phyloP scores from a whole-genome alignment of 2,888 invertebrate species.

The Caenorhabditis virilis region DNA sequence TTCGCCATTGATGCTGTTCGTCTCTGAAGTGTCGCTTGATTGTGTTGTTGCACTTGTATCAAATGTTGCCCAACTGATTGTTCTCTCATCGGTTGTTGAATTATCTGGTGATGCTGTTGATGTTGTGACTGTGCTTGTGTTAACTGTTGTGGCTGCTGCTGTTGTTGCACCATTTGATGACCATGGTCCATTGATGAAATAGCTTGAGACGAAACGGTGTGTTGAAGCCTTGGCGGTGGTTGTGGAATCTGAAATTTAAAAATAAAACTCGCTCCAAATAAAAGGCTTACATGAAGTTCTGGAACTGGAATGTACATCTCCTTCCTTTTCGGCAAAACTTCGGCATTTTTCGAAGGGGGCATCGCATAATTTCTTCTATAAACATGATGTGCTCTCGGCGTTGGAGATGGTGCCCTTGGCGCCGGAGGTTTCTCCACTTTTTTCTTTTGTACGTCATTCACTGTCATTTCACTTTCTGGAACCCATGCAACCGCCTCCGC shows the following conservation, averaged over 20 bases:
- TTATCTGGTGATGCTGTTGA: background rate
- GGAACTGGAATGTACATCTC: background rate
- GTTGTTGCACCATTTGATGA: no score
- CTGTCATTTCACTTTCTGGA: slow-evolving; percentile 3
- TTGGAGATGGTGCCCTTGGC: background rate
- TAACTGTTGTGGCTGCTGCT: slow-evolving; percentile 1
- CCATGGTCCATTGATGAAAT: background rate
- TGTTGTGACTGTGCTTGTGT: background rate
- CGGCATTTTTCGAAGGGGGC: background rate
- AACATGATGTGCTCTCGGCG: background rate
- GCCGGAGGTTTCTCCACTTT: background rate
- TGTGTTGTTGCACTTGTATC: slow-evolving; percentile 2
- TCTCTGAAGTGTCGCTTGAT: background rate
- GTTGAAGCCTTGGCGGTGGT: background rate
- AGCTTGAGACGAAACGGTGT: background rate
- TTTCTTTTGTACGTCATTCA: slow-evolving; percentile 10
- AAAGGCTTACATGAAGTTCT: slow-evolving; percentile 2
- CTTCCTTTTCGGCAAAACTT: background rate
- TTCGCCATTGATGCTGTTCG: no score
- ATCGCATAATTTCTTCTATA: background rate
- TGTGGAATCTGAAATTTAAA: background rate
- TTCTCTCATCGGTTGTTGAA: no score
- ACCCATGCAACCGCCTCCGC: slow-evolving; percentile 9
- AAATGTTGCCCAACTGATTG: background rate
- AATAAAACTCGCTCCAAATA: slow-evolving; percentile 10